phyloP scores from a whole-genome alignment of 2,888 invertebrate genomes.

The Thecocarcelia acutangulata region DNA sequence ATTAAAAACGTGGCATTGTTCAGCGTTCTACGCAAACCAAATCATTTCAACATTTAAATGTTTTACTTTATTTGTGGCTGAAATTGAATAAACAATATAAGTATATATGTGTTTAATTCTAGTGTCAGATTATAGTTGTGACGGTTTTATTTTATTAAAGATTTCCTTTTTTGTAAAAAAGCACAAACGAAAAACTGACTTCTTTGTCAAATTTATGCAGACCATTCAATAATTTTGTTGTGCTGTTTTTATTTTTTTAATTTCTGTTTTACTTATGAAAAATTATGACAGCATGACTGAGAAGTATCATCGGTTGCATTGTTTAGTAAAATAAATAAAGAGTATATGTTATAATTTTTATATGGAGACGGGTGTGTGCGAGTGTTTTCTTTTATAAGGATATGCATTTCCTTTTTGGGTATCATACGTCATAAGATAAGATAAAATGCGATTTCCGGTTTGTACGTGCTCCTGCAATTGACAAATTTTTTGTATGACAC shows the following conservation, averaged over 20 bases:
- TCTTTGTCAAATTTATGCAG: conserved; percentile 66
- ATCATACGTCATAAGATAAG: conserved; percentile 20
- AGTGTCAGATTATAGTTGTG: conserved; percentile 3
- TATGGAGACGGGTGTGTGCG: conserved; percentile 22
- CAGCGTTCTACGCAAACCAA: conserved; percentile 31
- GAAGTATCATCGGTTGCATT: neutral
- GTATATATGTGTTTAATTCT: too few relatives aligned
- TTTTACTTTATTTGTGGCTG: conserved; percentile 7
- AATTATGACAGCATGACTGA: conserved; percentile 49
- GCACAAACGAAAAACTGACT: conserved; percentile 38
- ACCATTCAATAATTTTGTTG: conserved; percentile 49
- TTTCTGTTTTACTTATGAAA: too few relatives aligned
- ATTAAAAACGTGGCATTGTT: conserved; percentile 67
- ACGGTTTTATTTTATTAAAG: conserved; percentile 25
- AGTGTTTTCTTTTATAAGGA: conserved; percentile 46
- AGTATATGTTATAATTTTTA: conserved; percentile 3
- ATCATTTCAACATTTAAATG: conserved; percentile 15
- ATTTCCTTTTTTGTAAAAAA: conserved; percentile 37
- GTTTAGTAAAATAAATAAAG: neutral
- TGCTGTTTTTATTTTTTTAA: conserved; percentile 6
- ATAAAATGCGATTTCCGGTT: conserved; percentile 62
- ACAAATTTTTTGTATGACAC: neutral
- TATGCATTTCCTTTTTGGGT: conserved; percentile 56
- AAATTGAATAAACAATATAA: neutral
- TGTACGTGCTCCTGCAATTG: conserved; percentile 33